phyloP scores from a whole-genome alignment of 2,113 vertebrate genomes.

The Oxygymnocypris stewartii region DNA sequence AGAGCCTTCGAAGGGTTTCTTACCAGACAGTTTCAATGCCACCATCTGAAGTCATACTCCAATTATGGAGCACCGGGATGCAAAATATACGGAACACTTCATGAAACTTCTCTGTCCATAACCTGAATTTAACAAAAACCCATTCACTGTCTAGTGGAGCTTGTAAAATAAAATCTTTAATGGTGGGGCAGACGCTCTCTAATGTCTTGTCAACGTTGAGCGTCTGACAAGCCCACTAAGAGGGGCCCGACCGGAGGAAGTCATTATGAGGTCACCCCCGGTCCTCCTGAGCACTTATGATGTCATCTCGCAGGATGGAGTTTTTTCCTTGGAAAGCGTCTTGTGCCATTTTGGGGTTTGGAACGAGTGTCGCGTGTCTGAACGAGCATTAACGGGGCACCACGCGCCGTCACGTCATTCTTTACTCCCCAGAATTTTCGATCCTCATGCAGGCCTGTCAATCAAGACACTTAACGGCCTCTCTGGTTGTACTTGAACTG shows the following conservation, averaged over 20 bases:
- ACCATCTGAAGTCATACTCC: constrained; percentile 54
- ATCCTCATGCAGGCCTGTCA: neutral
- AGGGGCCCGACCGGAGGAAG: constrained; percentile 47
- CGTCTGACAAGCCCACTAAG: constrained; percentile 25
- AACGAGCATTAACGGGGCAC: neutral
- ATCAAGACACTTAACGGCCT: constrained; percentile 10
- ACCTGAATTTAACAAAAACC: constrained; percentile 37
- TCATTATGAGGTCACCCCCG: constrained; percentile 54
- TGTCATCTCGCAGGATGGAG: constrained; percentile 11
- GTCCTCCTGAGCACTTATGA: constrained; percentile 35
- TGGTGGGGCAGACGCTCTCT: constrained; percentile 37
- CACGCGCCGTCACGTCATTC: neutral
- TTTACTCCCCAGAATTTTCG: neutral
- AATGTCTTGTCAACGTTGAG: constrained; percentile 34
- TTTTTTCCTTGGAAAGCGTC: constrained; percentile 37
- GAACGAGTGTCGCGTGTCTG: constrained; percentile 40
- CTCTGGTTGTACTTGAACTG: neutral
- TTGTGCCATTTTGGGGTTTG: constrained; percentile 48
- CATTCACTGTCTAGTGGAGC: constrained; percentile 41
- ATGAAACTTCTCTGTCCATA: constrained; percentile 46
- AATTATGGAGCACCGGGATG: constrained; percentile 40
- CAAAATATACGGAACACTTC: constrained; percentile 46
- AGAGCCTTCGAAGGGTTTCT: constrained; percentile 39
- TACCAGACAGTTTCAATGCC: constrained; percentile 53
- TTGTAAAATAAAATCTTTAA: constrained; percentile 36